Evolutionary conservation across 1,140 invertebrate species (phyloP), one percentile per base, ranked within the genome.

Genomic region (Neotoxoptera formosana): DNA sequence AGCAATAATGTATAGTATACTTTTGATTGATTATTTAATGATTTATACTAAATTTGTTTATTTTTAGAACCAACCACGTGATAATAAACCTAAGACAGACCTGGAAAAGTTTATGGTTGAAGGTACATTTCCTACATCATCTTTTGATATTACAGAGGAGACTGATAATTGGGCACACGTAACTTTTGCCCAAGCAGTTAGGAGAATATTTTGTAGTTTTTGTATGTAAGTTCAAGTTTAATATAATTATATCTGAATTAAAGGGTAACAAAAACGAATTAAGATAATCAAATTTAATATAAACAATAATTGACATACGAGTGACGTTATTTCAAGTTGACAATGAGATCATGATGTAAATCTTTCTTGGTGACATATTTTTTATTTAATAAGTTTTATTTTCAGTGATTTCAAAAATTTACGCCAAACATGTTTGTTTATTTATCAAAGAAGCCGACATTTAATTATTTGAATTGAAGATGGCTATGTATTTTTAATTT

Each of bases 91-190:
- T 4, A 93, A 86, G 45, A 84, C 76, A 8, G 91, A 93, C 41
- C 34, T 93, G 48, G 91, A 93, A 41, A 30, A 48, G 25, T 93
- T 93, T 45, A 93, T 93, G 47, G 8, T 11, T 30, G 81, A 93
- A 56, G 91, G 91, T 20, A 93, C 91, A 41, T 93, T 93, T 36
- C 45, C 81, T 51, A 93, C 91, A 41, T 93, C 91, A 30, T 51
- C 91, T 6, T 93, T 93, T 41, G 91, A 93, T 34, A 86, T 93
- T n/a, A 93, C 91, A n/a, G 91, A 93, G 86, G 91, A 93, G 81
- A 93, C 91, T 56, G 91, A 93, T 41, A 45, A 93, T 21, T 93
- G 91, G 91, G 81, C 91, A 21, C 91, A 86, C 21, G 14, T 93
- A 41, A 56, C 91, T 45, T 93, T 93, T 56, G 48, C 91, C n/a